Percentiles rank a stretch among this genome's conserved stretches.
Evolutionary conservation across 2,888 invertebrate genomes (phyloP).

Genomic region (Rhingia rostrata): DNA sequence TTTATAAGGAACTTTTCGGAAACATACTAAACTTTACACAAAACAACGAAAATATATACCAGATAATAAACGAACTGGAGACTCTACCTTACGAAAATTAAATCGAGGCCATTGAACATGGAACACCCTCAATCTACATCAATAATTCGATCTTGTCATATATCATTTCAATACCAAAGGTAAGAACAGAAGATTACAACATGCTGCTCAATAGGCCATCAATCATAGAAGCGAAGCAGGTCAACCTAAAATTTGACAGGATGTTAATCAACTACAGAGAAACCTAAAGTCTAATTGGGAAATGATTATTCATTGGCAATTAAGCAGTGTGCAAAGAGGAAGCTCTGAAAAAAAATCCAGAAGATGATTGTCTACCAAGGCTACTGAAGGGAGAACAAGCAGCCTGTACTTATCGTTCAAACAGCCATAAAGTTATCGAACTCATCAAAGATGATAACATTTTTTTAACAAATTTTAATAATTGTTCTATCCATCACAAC

Average conservation of each 20-base stretch:
- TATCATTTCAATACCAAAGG: conserved; percentile 50
- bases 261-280: too few relatives aligned
- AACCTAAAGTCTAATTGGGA: not conserved
- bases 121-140: too few relatives aligned
- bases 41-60: too few relatives aligned
- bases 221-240: not conserved
- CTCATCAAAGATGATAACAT: not conserved
- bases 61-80: too few relatives aligned
- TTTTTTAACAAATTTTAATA: not conserved
- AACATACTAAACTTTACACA: too few relatives aligned
- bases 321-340: not conserved
- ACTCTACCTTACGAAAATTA: too few relatives aligned
- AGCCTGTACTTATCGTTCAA: not conserved
- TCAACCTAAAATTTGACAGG: not conserved
- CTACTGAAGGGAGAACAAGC: conserved; percentile 7
- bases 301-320: not conserved
- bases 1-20: too few relatives aligned
- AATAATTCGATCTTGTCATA: too few relatives aligned
- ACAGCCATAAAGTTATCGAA: not conserved
- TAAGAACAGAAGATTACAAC: not conserved
- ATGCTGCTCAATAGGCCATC: too few relatives aligned
- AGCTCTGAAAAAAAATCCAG: conserved; percentile 1
- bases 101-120: too few relatives aligned
- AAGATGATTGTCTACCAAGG: not conserved
- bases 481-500: too few relatives aligned